Evolutionary conservation across 2,888 invertebrate genomes (phyloP), one percentile per base, ranked within the genome.

Genomic region (Incurvaria masculella): DNA sequence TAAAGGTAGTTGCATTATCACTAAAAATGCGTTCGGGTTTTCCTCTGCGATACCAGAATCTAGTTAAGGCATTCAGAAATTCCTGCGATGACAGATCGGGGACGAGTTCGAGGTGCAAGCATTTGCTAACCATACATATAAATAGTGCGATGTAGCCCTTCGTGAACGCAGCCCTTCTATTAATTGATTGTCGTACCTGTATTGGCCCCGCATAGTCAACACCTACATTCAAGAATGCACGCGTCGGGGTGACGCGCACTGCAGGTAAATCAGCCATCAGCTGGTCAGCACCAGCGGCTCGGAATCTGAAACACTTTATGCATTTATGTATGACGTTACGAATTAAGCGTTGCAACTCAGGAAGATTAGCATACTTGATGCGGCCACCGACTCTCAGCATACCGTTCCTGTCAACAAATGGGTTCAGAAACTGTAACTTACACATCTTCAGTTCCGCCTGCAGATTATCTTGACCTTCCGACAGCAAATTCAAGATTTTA

Each of bases 41-140:
- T 2, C 57, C 56, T 33, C 55, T 27, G 2, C 54, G 38, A 2
- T 56, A 49, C 1, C 55, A 50, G 27, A 59, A 58, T 20, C 56
- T 48, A 5, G 51, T 39, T 2, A 58, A 46, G 2, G 55, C 47
- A 1, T 54, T 55, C 6, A 59, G 8, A 42, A 59, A 57, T 0
- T 56, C 55, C n/a, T 56, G 52, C 1, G 53, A 52, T 2, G 58
- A 51, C 10, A 62, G 46, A 2, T 56, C 51, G 1, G 53, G 52
- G 1, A 57, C 59, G 6, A 56, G 20, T 42, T 62, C 61, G 18
- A 63, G 38, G 38, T 61, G 59, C 4, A 60, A 40, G 1, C 61
- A 60, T 43, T 57, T 62, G 0, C 59, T 59, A 1, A 52, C 33
- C 33, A 33, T 33, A n/a, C 33, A 33, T 33, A 33, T 33, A n/a